These are phyloP conservation scores for Hylaea fasciaria DNA, from an alignment of 2,888 invertebrate species.

Conservation along the genomic window DNA sequence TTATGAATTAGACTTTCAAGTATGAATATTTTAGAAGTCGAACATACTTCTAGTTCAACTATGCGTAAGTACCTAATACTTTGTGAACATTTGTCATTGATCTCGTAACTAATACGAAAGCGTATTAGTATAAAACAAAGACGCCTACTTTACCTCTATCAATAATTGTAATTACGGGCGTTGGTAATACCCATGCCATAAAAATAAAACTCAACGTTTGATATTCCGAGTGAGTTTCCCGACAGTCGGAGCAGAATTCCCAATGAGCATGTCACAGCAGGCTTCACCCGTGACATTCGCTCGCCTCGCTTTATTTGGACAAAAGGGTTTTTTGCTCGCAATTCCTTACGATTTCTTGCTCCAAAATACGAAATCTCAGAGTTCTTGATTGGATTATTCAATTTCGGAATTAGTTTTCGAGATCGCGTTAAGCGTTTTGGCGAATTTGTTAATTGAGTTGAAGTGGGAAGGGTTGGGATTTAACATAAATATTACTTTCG, in stretches of 20 bases:
- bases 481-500: conserved; percentile 38
- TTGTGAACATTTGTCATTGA: too few species aligned
- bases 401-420: conserved; percentile 64
- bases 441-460: conserved; percentile 45
- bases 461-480: conserved; percentile 35
- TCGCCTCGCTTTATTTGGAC: conserved; percentile 74
- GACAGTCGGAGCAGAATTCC: conserved; percentile 65
- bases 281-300: conserved; percentile 75
- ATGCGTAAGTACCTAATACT: too few species aligned
- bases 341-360: conserved; percentile 59
- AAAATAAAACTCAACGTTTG: conserved; percentile 39
- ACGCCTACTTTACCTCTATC: too few species aligned
- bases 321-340: conserved; percentile 75
- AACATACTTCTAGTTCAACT: too few species aligned
- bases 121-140: too few species aligned
- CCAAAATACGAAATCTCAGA: conserved; percentile 48
- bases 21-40: too few species aligned
- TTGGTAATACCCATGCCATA: background rate
- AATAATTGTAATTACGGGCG: too few species aligned
- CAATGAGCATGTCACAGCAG: conserved; percentile 76
- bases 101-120: too few species aligned
- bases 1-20: too few species aligned
- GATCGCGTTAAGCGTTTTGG: conserved; percentile 48
- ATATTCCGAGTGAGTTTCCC: conserved; percentile 50
- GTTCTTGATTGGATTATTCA: conserved; percentile 69